Evolutionary conservation across 2,888 invertebrate species (phyloP).

Genomic region (Ernsta delagoae): DNA sequence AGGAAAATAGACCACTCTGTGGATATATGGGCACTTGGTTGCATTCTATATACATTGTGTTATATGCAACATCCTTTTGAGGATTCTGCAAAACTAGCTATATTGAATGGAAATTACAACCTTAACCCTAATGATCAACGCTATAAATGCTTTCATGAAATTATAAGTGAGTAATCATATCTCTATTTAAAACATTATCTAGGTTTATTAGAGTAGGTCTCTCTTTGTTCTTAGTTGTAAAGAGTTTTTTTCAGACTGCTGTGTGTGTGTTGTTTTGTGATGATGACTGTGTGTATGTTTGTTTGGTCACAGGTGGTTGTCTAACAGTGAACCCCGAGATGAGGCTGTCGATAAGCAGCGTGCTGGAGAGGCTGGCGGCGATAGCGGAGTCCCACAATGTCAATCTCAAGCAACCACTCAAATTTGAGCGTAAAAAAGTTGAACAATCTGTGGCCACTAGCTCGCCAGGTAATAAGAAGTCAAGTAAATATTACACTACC

Average conservation of each 20-base stretch:
- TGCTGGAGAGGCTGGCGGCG: constrained; percentile 94
- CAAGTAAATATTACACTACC: constrained; percentile 86
- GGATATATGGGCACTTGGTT: constrained; percentile 99
- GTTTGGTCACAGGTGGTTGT: constrained; percentile 87
- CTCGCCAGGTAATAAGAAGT: constrained; percentile 86
- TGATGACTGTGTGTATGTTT: background rate
- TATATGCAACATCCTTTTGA: constrained; percentile 98
- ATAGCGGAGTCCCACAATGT: constrained; percentile 94
- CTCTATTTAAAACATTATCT: background rate
- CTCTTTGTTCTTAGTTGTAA: no score
- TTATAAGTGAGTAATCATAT: constrained; percentile 89
- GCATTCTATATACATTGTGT: constrained; percentile 96
- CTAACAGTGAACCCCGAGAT: constrained; percentile 92
- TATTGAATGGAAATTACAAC: constrained; percentile 97
- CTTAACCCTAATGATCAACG: constrained; percentile 92
- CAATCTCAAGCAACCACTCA: constrained; percentile 92
- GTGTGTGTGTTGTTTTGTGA: constrained; percentile 5
- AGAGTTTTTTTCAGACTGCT: background rate
- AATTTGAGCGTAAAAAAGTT: constrained; percentile 87
- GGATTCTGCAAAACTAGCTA: constrained; percentile 97
- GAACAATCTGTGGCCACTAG: constrained; percentile 86
- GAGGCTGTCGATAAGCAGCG: constrained; percentile 90
- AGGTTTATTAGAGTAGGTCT: no score
- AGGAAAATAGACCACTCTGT: constrained; percentile 95
- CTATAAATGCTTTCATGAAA: constrained; percentile 94